Evolutionary conservation across 92 coral and sea anemone species (phyloP), one percentile per base, ranked within the genome.

Genomic region (Isaurus tuberculatus): DNA sequence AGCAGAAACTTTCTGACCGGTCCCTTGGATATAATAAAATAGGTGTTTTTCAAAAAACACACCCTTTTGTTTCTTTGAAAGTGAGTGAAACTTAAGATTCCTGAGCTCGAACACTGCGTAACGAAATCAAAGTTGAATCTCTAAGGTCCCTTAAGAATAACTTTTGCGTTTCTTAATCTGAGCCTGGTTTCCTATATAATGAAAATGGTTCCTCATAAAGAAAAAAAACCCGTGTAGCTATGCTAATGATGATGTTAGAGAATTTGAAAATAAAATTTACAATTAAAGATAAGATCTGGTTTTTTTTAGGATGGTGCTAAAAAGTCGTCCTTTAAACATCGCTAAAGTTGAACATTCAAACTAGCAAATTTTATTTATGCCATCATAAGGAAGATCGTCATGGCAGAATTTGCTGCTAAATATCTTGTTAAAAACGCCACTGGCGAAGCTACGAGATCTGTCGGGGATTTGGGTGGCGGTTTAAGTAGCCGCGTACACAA

Each of bases 371-470:
- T 33, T 16, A 67, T 31, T 10, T 23, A 70, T 71, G 75, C 75
- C 16, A 19, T n/a, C 5, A 40, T 40, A 26, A 32, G 10, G 15
- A 27, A 29, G 3, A 14, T 22, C 48, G 30, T 23, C 4, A 93
- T 94, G 98, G 98, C 98, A 22, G 58, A 80, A 16, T 94, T 94
- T 70, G 98, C 95, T 27, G 98, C 98, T 51, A 94, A 94, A 67
- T 89, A 94, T 58, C 95, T 94, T 15, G 91, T 91, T 8, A 79
- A 89, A 15, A 81, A 84, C 32, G 98, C 93, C 0, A 72, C 95
- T 37, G 78, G 92, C 8, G 91, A 91, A 22, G 86, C 88, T 0
- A 72, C 86, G 1, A 70, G 79, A 22, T 84, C 91, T 20, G 89
- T 93, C n/a, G 92, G 94, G 2, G 97, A 73, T 19, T 37, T 92